Percentiles rank a stretch among this genome's conserved stretches.
These are phyloP conservation scores for Melanostoma scalare DNA, from an alignment of 2,888 invertebrate genomes.

Conservation along the genomic window DNA sequence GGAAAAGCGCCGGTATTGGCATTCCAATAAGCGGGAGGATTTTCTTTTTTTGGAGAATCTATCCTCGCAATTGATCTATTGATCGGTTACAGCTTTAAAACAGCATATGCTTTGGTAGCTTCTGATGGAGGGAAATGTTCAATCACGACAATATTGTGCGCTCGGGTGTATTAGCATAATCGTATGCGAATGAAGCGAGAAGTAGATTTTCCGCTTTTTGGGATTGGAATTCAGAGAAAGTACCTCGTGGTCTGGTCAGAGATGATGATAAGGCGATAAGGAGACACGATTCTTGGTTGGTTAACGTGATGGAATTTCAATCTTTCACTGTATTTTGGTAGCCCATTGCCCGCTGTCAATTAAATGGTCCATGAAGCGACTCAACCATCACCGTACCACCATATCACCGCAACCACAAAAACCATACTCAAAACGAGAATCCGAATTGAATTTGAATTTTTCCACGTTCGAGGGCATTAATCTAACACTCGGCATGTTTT, in stretches of 20 bases:
- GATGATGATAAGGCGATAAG: constrained; percentile 58
- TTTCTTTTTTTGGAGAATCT: constrained; percentile 41
- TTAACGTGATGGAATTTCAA: constrained; percentile 36
- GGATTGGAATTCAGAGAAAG: constrained; percentile 58
- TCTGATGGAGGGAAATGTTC: constrained; percentile 61
- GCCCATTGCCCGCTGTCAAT: constrained; percentile 49
- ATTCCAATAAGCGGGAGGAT: constrained; percentile 54
- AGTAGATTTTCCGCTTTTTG: constrained; percentile 64
- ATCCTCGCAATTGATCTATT: constrained; percentile 67
- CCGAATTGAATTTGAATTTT: constrained; percentile 68
- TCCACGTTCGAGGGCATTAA: constrained; percentile 58
- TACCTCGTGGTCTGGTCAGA: constrained; percentile 17
- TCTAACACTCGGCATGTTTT: constrained; percentile 52
- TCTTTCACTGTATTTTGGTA: constrained; percentile 1
- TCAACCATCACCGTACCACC: background rate
- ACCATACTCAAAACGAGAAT: constrained; percentile 51
- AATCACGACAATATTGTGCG: constrained; percentile 74
- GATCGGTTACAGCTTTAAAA: constrained; percentile 51
- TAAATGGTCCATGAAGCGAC: constrained; percentile 40
- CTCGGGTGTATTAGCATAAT: constrained; percentile 59
- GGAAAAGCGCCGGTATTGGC: constrained; percentile 41
- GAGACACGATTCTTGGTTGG: constrained; percentile 38
- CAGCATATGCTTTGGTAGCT: constrained; percentile 34
- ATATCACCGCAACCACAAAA: constrained; percentile 36
- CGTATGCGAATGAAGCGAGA: constrained; percentile 49